Percentiles rank a stretch among this genome's conserved stretches.
Conservation (phyloP, 2,888 invertebrate genomes). For the Strigamia maritima region DNA sequence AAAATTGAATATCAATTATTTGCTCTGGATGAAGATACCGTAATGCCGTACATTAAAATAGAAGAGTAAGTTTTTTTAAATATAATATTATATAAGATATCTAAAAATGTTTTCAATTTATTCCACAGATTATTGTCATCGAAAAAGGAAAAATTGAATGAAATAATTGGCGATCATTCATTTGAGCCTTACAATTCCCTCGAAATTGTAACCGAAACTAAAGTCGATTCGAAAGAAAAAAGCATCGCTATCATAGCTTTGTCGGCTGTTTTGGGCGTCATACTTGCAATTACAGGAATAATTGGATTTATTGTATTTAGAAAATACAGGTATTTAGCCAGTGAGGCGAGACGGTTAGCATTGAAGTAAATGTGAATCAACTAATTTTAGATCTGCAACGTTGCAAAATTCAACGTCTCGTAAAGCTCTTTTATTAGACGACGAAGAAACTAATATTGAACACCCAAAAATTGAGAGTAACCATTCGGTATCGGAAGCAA, state of each 20-base stretch:
- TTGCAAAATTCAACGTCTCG: too few relatives aligned
- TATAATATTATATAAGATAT: too few relatives aligned
- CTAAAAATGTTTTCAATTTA: not conserved
- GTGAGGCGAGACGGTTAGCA: not conserved
- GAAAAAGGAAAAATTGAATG: not conserved
- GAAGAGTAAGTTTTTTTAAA: not conserved
- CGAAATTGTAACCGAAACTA: not conserved
- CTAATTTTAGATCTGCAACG: not conserved
- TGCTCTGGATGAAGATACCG: not conserved
- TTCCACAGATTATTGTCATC: not conserved
- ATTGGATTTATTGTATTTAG: not conserved
- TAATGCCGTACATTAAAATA: not conserved
- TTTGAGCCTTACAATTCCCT: not conserved
- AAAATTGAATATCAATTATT: not conserved
- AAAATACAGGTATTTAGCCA: not conserved
- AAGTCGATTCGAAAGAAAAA: not conserved
- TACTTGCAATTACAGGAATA: not conserved
- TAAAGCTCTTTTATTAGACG: not conserved
- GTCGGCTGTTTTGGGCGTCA: not conserved
- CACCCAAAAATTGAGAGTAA: not conserved
- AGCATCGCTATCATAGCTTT: not conserved
- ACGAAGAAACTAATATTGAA: not conserved
- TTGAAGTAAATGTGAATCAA: not conserved
- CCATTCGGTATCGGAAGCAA: not conserved
- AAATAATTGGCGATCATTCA: not conserved